phyloP scores from a whole-genome alignment of 1,140 invertebrate species.

The Drosophila persimilis region DNA sequence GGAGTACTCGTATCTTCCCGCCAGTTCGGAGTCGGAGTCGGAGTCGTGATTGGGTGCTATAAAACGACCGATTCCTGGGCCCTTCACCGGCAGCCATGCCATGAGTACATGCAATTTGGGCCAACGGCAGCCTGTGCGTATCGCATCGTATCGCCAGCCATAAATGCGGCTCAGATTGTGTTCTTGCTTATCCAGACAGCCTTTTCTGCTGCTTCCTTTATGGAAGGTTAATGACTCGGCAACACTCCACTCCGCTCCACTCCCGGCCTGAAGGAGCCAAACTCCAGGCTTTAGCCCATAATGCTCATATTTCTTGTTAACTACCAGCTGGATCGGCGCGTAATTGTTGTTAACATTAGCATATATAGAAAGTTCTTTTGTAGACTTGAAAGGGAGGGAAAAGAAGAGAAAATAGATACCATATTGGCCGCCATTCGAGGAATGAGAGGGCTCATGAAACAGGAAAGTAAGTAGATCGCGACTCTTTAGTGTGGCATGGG shows the following conservation, averaged over 20 bases:
- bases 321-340: constrained; percentile 5
- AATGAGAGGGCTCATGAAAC: too few relatives aligned
- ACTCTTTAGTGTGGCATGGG: too few relatives aligned
- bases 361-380: background rate
- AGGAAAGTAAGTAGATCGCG: too few relatives aligned
- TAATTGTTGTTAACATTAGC: background rate
- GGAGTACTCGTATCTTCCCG: too few relatives aligned
- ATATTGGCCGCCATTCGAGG: too few relatives aligned
- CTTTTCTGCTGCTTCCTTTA: constrained; percentile 3
- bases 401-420: too few relatives aligned
- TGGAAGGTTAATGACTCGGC: constrained; percentile 36
- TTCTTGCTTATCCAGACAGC: constrained; percentile 35
- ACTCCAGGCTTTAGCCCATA: background rate
- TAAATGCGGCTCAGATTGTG: constrained; percentile 45
- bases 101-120: constrained; percentile 43
- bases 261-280: background rate
- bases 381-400: too few relatives aligned
- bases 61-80: constrained; percentile 26
- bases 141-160: constrained; percentile 37
- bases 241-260: constrained; percentile 24
- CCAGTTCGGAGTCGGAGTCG: background rate
- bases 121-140: constrained; percentile 20
- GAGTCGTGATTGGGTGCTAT: constrained; percentile 56
- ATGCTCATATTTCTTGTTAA: constrained; percentile 15
- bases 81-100: constrained; percentile 5